Evolutionary conservation across 2,113 vertebrate species (phyloP).

Genomic region (Myotis lucifugus): DNA sequence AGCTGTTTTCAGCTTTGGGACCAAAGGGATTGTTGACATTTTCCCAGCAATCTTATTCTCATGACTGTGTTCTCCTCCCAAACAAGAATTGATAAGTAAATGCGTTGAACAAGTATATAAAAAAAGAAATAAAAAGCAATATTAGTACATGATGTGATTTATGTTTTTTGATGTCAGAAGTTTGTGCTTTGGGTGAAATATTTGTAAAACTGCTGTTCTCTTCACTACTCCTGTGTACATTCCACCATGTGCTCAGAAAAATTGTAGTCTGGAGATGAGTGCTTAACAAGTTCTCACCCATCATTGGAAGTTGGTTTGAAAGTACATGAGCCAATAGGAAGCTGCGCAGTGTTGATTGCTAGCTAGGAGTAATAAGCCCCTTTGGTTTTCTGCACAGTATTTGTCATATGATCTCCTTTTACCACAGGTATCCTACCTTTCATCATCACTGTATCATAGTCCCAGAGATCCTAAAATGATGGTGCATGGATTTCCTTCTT

Average conservation of each 20-base stretch:
- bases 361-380: constrained; percentile 63
- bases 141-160: constrained; percentile 77
- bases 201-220: constrained; percentile 81
- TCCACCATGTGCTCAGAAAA: constrained; percentile 76
- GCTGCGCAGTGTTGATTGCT: constrained; percentile 46
- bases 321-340: constrained; percentile 65
- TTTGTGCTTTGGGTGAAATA: constrained; percentile 81
- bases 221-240: constrained; percentile 61
- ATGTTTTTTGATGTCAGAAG: constrained; percentile 74
- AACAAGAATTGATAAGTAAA: constrained; percentile 77
- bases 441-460: constrained; percentile 83
- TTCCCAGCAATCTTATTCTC: constrained; percentile 77
- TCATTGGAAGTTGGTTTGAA: constrained; percentile 72
- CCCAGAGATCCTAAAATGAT: constrained; percentile 80
- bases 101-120: constrained; percentile 72
- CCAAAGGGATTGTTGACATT: constrained; percentile 86
- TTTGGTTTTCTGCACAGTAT: constrained; percentile 73
- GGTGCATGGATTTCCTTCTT: constrained; percentile 85
- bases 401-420: constrained; percentile 56
- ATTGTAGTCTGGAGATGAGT: constrained; percentile 77
- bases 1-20: constrained; percentile 84
- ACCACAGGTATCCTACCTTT: constrained; percentile 65
- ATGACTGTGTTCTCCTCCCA: constrained; percentile 81
- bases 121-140: constrained; percentile 80
- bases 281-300: constrained; percentile 68